Evolutionary conservation across 2,113 vertebrate genomes (phyloP), one percentile per base, ranked within the genome.

Genomic region (Varanus komodoensis): DNA sequence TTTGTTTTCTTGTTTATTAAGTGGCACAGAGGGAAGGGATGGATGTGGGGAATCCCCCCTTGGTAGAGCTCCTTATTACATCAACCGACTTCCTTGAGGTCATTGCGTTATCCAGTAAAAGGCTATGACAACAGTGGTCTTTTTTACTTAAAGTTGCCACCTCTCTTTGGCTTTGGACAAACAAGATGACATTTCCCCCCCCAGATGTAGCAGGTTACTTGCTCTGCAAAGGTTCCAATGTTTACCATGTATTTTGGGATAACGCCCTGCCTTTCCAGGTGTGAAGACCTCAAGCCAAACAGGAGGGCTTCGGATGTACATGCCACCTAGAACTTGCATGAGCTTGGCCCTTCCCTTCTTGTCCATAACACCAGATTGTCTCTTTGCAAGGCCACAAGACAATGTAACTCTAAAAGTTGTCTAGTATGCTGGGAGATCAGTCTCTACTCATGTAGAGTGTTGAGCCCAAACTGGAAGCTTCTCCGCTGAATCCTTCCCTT

Each of bases 1-100:
- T 94, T 87, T 82, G 7, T 84, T 91, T 94, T 91, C 34, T 48
- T 71, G 21, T 78, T 93, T 93, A 75, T 32, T 93, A 93, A 68
- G 29, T 68, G 71, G 1, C 73, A 69, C 82, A 52, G 82, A 82
- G 57, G 57, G 69, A 90, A 50, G 89, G 44, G 3, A 27, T 71
- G 3, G 14, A n/a, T 7, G 68, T 27, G 48, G 73, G 67, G 86
- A 57, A 2, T 54, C 0, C 48, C 91, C 87, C 34, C 57, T 87
- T 92, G 19, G 2, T 2, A 44, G 25, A 12, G 27, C 85, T 87
- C 92, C 84, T 87, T 15, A 19, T 50, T 82, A 27, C 27, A 34
- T 73, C 1, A 0, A 23, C 23, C 89, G 6, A 0, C 79, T 93
- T 92, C 80, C 52, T 79, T 11, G 3, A 52, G 34, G 38, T 77